Evolutionary conservation across 2,797 vertebrate genomes (phyloP).

Genomic region (Sphenodon punctatus): DNA sequence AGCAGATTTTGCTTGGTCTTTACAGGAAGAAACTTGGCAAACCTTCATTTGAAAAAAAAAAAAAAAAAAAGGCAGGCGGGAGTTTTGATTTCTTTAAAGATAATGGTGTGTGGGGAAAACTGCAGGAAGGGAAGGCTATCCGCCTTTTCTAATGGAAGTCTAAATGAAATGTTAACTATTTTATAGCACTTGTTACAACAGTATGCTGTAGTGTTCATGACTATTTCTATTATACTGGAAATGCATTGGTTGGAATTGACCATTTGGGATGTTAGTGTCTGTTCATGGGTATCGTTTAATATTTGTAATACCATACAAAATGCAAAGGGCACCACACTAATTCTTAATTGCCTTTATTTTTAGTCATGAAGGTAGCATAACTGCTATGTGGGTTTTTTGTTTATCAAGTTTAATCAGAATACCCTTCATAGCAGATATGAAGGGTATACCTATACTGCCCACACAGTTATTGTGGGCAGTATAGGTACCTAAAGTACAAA

Average conservation of each 20-base stretch:
- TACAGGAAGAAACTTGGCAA: background rate
- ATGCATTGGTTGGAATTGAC: background rate
- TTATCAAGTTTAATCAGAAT: too few relatives aligned
- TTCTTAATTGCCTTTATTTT: too few relatives aligned
- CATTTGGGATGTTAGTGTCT: background rate
- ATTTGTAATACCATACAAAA: conserved; percentile 23
- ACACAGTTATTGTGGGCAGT: too few relatives aligned
- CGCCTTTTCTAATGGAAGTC: background rate
- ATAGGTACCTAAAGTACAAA: conserved; percentile 6
- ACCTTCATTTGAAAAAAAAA: too few relatives aligned
- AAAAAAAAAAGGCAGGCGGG: too few relatives aligned
- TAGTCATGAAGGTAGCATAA: too few relatives aligned
- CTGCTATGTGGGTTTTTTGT: too few relatives aligned
- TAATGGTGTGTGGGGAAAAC: too few relatives aligned
- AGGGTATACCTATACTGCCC: too few relatives aligned
- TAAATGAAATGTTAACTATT: background rate
- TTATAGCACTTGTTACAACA: background rate
- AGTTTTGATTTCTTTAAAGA: too few relatives aligned
- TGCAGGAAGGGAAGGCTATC: background rate
- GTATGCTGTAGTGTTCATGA: background rate
- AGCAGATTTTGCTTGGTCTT: background rate
- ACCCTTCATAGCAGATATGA: too few relatives aligned
- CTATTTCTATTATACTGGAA: background rate
- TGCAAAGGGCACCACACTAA: background rate
- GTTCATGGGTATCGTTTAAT: too few relatives aligned